A percentile compares a stretch with the other conserved stretches of the same genome.
phyloP scores from a whole-genome alignment of 2,888 invertebrate species.

The Trachelus troglodyta region DNA sequence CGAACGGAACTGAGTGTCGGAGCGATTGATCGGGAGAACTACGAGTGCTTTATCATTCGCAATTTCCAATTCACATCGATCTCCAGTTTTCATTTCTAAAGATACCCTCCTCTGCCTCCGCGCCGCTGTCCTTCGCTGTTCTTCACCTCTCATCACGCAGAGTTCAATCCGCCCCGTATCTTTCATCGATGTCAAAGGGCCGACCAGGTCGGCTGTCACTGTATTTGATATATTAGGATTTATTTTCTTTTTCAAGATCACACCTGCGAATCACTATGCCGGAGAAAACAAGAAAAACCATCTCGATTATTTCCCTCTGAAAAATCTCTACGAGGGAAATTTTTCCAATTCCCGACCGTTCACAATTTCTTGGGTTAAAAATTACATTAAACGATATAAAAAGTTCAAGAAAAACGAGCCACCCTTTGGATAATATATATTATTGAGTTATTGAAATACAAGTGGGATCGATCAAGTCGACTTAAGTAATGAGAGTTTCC shows the following conservation, averaged over 20 bases:
- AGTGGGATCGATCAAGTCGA: not conserved
- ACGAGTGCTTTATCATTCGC: not conserved
- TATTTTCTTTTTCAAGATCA: not conserved
- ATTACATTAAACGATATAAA: not conserved
- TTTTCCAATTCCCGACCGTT: not conserved
- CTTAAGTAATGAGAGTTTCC: not conserved
- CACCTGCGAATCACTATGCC: not conserved
- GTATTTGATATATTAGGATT: not conserved
- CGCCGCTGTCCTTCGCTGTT: not conserved
- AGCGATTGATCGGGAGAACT: not conserved
- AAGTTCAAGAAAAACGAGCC: not conserved
- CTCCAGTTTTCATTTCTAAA: not conserved
- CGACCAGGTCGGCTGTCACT: not conserved
- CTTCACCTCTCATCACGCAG: not conserved
- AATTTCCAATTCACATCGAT: not conserved
- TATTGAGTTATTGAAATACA: not conserved
- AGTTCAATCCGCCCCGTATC: not conserved
- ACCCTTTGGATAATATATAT: not conserved
- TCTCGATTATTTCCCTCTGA: not conserved
- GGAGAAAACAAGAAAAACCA: not conserved
- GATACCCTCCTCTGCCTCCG: not conserved
- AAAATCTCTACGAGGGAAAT: not conserved
- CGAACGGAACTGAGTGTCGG: not conserved
- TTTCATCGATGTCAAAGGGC: not conserved
- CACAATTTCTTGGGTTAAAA: not conserved